Base-by-base conservation (phyloP, 2,113 vertebrate species). In the Motacilla alba region DNA sequence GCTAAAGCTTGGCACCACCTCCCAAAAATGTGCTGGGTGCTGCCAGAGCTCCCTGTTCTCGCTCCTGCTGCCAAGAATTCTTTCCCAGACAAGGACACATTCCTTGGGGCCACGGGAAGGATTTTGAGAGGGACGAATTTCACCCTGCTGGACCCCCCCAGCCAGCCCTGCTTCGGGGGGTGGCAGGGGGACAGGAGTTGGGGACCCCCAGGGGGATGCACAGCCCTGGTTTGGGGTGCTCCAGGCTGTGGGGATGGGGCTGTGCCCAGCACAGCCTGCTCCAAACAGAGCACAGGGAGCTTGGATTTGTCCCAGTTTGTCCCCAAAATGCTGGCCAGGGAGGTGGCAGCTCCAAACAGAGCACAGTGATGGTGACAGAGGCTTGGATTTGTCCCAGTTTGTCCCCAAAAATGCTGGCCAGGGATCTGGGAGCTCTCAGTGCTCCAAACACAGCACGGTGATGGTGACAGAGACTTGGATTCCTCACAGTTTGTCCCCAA, bases 211-310 rank as follows among this genome's bases (percentile, higher is more conserved):
- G 11, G 20, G 53, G 53, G 35, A 5, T 17, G 28, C 13, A 24
- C 2, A 2, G 20, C 55, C 33, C 72, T 13, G 37, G 4, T 9
- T 44, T 46, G 15, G 43, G 16, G 43, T 14, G 43, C 7, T 43
- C 43, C 43, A 15, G 43, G 35, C 35, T 10, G 4, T 14, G 0
- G 0, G 69, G 35, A 31, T 2, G 3, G 50, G 41, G 35, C 35
- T 35, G 49, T 7, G 46, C 33, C 44, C 10, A 6, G 23, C 1
- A 4, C 50, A 31, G 82, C 60, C 62, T 33, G n/a, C n/a, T 46
- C 44, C 19, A 10, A 20, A 20, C 44, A 46, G 44, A 44, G 44
- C 43, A 9, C 44, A 46, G 10, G 3, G 20, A 8, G 9, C 8
- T 47, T 17, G 44, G 13, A n/a, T 44, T 44, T 19, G 15, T 43